Conservation (phyloP, 2,888 invertebrate species). For the Subacronicta megacephala region DNA sequence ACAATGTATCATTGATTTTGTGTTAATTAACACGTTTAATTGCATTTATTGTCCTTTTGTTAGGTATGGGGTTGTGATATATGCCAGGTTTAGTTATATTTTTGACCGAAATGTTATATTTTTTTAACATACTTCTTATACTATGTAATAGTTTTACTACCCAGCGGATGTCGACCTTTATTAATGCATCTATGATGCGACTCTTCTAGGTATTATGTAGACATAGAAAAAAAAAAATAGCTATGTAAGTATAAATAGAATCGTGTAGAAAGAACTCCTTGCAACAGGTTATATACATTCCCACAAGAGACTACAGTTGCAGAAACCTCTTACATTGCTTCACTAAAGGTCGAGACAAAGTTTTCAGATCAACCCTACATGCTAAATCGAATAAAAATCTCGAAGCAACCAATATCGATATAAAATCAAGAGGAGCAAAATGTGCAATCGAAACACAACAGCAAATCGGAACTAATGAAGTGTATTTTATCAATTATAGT, state of each 20-base stretch:
- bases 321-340: conserved; percentile 36
- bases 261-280: conserved; percentile 11
- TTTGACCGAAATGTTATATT: not conserved
- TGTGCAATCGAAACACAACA: conserved; percentile 58
- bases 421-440: conserved; percentile 47
- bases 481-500: conserved; percentile 76
- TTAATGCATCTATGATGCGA: conserved; percentile 19
- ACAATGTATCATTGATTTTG: conserved; percentile 51
- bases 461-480: conserved; percentile 74
- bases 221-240: not conserved
- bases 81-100: conserved; percentile 22
- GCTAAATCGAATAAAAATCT: conserved; percentile 43
- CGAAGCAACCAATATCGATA: conserved; percentile 42
- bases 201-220: not conserved
- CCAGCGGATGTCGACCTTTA: conserved; percentile 27
- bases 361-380: conserved; percentile 34
- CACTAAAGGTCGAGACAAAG: conserved; percentile 36
- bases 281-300: conserved; percentile 47
- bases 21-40: conserved; percentile 43
- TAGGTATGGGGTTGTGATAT: conserved; percentile 23
- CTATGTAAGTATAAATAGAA: conserved; percentile 26
- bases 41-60: conserved; percentile 44
- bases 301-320: conserved; percentile 42
- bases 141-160: conserved; percentile 16
- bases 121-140: too few relatives aligned